A percentile compares a stretch with the other conserved stretches of the same genome.
These are phyloP conservation scores for Melangyna quadrimaculata DNA, from an alignment of 2,888 invertebrate species.

Conservation along the genomic window DNA sequence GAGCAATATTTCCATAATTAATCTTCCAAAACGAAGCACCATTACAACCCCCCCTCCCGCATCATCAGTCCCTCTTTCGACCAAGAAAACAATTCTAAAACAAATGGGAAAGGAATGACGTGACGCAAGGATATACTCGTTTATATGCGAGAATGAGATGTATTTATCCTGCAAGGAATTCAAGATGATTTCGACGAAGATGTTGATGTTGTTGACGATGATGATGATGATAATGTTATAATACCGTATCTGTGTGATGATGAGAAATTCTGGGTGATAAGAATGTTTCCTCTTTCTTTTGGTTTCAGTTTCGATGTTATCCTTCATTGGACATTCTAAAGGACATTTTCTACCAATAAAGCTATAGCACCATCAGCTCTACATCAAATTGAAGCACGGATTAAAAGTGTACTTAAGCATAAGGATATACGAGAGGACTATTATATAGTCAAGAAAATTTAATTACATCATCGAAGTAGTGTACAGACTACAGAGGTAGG, in stretches of 20 bases:
- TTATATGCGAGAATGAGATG: constrained; percentile 67
- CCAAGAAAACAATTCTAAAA: background rate
- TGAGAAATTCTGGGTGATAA: constrained; percentile 64
- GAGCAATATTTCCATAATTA: constrained; percentile 71
- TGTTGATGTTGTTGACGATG: constrained; percentile 51
- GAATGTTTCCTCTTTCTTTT: constrained; percentile 23
- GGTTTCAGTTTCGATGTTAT: constrained; percentile 11
- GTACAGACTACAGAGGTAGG: too few species aligned
- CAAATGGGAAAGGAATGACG: constrained; percentile 41
- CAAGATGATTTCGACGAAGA: constrained; percentile 44
- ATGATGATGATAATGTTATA: constrained; percentile 53
- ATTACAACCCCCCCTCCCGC: too few species aligned
- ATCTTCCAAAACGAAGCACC: constrained; percentile 31
- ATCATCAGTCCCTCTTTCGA: background rate
- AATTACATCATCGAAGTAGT: constrained; percentile 61
- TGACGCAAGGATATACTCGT: constrained; percentile 48
- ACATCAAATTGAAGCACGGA: constrained; percentile 49
- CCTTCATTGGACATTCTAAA: constrained; percentile 47
- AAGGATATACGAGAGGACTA: constrained; percentile 48
- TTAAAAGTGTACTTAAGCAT: constrained; percentile 70
- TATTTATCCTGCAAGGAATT: constrained; percentile 59
- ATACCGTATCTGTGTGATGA: constrained; percentile 58
- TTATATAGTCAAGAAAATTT: constrained; percentile 60
- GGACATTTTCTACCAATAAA: constrained; percentile 22
- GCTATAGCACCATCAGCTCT: constrained; percentile 1